A percentile compares a stretch with the other conserved stretches of the same genome.
phyloP scores from a whole-genome alignment of 2,113 vertebrate species.

The Labrus mixtus region DNA sequence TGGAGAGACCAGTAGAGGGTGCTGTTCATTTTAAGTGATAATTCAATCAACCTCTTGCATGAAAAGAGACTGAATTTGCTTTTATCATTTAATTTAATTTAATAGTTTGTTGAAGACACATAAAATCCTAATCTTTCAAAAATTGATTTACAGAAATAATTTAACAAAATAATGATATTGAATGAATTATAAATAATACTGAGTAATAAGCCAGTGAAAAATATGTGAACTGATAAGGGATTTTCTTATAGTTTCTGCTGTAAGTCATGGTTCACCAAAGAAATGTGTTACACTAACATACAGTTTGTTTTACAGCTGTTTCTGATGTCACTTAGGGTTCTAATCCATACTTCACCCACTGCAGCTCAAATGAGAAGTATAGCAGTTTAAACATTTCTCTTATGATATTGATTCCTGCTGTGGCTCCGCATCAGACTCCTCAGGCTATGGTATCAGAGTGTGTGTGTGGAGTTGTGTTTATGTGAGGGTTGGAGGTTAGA shows the following conservation, averaged over 20 bases:
- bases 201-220: too few relatives aligned
- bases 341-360: background rate
- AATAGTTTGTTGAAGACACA: background rate
- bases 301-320: background rate
- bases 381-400: conserved; percentile 34
- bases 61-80: background rate
- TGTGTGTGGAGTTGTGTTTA: conserved; percentile 17
- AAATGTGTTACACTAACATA: too few relatives aligned
- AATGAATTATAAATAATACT: too few relatives aligned
- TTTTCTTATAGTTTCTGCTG: background rate
- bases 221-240: too few relatives aligned
- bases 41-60: conserved; percentile 19
- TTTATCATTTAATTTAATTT: background rate
- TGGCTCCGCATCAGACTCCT: conserved; percentile 30
- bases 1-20: conserved; percentile 61
- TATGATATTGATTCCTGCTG: conserved; percentile 40
- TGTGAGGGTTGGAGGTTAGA: background rate
- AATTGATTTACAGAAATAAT: background rate
- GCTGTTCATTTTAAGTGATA: conserved; percentile 26
- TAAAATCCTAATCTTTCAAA: background rate
- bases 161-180: background rate
- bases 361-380: background rate
- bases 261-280: too few relatives aligned
- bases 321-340: background rate
- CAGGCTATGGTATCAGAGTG: conserved; percentile 24